Percentiles rank a stretch among this genome's conserved stretches.
phyloP scores from a whole-genome alignment of 2,797 vertebrate species.

The Menidia menidia region DNA sequence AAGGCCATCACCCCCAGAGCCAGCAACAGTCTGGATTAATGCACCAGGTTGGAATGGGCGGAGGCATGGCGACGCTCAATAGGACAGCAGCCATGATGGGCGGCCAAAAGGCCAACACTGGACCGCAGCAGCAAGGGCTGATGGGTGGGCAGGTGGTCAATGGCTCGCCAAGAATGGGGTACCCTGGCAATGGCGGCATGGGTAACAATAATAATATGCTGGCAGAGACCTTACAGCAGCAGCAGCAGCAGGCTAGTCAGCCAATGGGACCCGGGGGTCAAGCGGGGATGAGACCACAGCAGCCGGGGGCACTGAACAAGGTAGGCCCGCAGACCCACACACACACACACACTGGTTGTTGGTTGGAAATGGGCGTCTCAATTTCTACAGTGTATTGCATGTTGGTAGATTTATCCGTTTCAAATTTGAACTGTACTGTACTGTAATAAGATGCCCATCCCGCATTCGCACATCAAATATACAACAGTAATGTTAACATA shows the following conservation, averaged over 20 bases:
- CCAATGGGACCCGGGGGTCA: constrained; percentile 90
- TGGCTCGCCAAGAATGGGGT: constrained; percentile 92
- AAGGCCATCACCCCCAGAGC: constrained; percentile 84
- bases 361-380: not conserved
- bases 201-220: constrained; percentile 87
- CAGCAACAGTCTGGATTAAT: constrained; percentile 79
- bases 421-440: not conserved
- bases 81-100: constrained; percentile 89
- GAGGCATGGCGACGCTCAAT: constrained; percentile 85
- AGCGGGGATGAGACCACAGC: constrained; percentile 88
- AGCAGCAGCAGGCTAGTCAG: constrained; percentile 85
- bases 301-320: constrained; percentile 88
- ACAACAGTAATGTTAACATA: not conserved
- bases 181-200: constrained; percentile 87
- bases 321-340: constrained; percentile 61
- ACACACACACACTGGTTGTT: not conserved
- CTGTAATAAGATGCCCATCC: no score
- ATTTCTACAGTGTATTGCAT: not conserved
- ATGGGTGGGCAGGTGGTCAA: constrained; percentile 96
- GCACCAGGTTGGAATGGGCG: constrained; percentile 86
- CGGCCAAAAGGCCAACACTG: constrained; percentile 86
- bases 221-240: constrained; percentile 91
- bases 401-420: not conserved
- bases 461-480: no score
- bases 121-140: constrained; percentile 85